Percentiles rank a stretch among this genome's conserved stretches.
Evolutionary conservation across 2,797 vertebrate genomes (phyloP).

Genomic region (Acanthurus tractus): DNA sequence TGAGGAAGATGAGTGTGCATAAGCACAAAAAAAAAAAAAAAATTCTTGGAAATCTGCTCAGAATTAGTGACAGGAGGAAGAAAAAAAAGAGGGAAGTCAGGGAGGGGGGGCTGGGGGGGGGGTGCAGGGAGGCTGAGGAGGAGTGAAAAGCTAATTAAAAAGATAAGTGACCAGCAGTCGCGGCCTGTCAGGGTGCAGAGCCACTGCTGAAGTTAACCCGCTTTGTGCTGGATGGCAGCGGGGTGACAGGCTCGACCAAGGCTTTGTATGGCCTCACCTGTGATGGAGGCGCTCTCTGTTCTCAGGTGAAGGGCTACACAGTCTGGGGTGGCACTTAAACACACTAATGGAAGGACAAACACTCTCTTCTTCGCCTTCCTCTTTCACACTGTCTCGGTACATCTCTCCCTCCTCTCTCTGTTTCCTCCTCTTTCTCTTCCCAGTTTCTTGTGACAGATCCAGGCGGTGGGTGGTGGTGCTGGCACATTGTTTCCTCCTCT

Average conservation of each 20-base stretch:
- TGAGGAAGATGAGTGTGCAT: slow-evolving; percentile 37
- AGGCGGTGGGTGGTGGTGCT: slow-evolving; percentile 80
- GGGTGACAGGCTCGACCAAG: slow-evolving; percentile 67
- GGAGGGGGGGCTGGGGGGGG: slow-evolving; percentile 18
- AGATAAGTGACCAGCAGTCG: slow-evolving; percentile 82
- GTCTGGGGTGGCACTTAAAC: slow-evolving; percentile 67
- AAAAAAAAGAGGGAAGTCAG: slow-evolving; percentile 44
- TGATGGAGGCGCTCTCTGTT: slow-evolving; percentile 76
- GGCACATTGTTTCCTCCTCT: slow-evolving; percentile 78
- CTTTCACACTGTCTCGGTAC: slow-evolving; percentile 62
- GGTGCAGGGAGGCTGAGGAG: slow-evolving; percentile 44
- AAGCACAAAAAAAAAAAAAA: slow-evolving; percentile 16
- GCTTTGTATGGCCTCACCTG: slow-evolving; percentile 74
- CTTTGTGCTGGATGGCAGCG: slow-evolving; percentile 77
- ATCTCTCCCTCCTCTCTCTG: slow-evolving; percentile 65
- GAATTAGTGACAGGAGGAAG: slow-evolving; percentile 56
- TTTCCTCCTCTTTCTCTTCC: slow-evolving; percentile 63
- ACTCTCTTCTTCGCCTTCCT: slow-evolving; percentile 47
- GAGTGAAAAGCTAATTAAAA: slow-evolving; percentile 84
- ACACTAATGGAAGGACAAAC: slow-evolving; percentile 68
- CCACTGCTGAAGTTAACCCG: slow-evolving; percentile 71
- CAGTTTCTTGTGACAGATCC: slow-evolving; percentile 84
- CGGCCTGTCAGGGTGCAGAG: slow-evolving; percentile 76
- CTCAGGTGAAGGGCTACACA: slow-evolving; percentile 75
- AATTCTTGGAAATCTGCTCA: slow-evolving; percentile 33